These are phyloP conservation scores for Parnassius smintheus DNA, from an alignment of 2,888 invertebrate genomes.

Conservation along the genomic window DNA sequence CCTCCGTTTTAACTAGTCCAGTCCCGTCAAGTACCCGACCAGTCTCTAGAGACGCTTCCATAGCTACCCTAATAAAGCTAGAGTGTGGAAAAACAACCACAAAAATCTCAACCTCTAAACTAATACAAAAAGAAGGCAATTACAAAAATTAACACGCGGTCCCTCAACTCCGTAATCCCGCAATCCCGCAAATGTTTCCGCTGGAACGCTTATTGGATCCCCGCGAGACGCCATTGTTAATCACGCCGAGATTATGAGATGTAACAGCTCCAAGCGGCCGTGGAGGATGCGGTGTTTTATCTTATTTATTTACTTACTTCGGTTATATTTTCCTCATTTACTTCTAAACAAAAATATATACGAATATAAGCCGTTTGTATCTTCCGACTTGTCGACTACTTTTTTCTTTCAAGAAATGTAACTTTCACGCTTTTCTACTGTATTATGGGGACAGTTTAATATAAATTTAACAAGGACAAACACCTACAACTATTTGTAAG, in stretches of 20 bases:
- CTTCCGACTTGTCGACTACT: too few relatives aligned
- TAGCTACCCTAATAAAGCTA: conserved; percentile 2
- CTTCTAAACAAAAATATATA: conserved; percentile 4
- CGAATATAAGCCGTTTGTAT: too few relatives aligned
- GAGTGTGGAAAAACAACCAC: conserved; percentile 10
- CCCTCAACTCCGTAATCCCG: conserved; percentile 28
- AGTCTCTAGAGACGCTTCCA: neutral
- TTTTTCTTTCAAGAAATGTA: too few relatives aligned
- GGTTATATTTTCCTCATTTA: conserved; percentile 7
- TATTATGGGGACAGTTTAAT: too few relatives aligned
- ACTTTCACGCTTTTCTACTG: too few relatives aligned
- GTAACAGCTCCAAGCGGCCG: conserved; percentile 12
- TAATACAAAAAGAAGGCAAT: conserved; percentile 46
- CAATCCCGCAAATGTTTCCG: conserved; percentile 29
- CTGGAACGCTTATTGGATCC: conserved; percentile 51
- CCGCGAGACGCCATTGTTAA: conserved; percentile 48
- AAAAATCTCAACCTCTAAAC: conserved; percentile 31
- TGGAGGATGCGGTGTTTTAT: conserved; percentile 7
- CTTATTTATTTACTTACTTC: conserved; percentile 17
- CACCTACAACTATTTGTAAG: too few relatives aligned
- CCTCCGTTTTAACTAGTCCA: too few relatives aligned
- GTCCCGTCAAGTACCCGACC: neutral
- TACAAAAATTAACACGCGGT: conserved; percentile 62
- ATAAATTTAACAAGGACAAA: too few relatives aligned
- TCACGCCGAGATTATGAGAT: conserved; percentile 44